Evolutionary conservation across 35 echinoderm and acorn worm species (phyloP).

Genomic region (Strongylocentrotus purpuratus): DNA sequence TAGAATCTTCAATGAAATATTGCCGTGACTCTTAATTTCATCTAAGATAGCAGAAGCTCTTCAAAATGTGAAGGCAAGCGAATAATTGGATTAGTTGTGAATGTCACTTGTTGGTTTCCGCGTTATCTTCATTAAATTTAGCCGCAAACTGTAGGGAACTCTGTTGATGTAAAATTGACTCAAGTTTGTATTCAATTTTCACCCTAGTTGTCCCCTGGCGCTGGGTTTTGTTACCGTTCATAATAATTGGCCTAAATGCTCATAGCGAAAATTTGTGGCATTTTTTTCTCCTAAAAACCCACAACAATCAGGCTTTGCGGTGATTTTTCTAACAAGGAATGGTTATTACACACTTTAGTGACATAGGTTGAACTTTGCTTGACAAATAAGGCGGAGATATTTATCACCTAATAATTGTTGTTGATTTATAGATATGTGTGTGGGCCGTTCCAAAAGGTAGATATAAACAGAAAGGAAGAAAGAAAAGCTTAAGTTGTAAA

Average conservation of each 20-base stretch:
- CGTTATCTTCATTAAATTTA: neutral
- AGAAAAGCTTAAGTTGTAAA: neutral
- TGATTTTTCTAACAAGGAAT: neutral
- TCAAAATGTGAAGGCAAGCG: slow-evolving; percentile 6
- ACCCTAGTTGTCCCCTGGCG: neutral
- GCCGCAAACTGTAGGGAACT: neutral
- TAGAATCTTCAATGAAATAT: neutral
- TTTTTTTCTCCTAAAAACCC: neutral
- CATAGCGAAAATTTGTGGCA: neutral
- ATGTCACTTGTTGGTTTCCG: slow-evolving; percentile 17
- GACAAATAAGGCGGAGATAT: slow-evolving; percentile 17
- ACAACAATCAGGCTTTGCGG: neutral
- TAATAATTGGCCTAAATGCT: neutral
- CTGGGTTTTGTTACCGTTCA: neutral
- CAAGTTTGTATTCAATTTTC: neutral
- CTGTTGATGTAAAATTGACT: neutral
- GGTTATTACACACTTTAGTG: neutral
- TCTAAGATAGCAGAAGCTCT: neutral
- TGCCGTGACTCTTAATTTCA: neutral
- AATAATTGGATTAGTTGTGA: neutral
- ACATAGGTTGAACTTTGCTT: neutral
- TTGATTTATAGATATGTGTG: neutral
- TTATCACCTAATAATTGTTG: neutral
- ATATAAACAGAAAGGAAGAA: neutral
- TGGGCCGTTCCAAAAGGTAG: neutral